Percentiles rank a stretch among this genome's conserved stretches.
Conservation (phyloP, 2,888 invertebrate species). For the Notodonta dromedarius region DNA sequence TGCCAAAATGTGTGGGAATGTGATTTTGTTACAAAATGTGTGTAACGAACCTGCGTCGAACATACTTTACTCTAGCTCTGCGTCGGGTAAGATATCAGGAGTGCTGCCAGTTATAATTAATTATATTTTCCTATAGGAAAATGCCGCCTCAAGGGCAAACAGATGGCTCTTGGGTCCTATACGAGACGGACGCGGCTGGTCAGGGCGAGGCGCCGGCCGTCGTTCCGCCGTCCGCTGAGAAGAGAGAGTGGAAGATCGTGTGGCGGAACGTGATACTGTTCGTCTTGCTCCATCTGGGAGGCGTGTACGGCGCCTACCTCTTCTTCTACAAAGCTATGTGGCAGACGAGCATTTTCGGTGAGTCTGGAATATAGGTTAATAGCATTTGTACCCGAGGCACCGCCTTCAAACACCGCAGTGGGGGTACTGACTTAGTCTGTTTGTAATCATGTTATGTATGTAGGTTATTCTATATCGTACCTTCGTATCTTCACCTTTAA, state of each 20-base stretch:
- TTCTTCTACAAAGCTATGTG: slow-evolving; percentile 89
- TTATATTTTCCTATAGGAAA: slow-evolving; percentile 34
- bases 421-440: no score
- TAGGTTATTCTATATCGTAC: no score
- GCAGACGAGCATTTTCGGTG: slow-evolving; percentile 87
- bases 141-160: slow-evolving; percentile 76
- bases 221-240: slow-evolving; percentile 77
- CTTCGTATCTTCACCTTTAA: no score
- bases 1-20: no score
- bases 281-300: slow-evolving; percentile 87
- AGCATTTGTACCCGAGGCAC: no score
- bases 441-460: no score
- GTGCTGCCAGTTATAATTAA: no score
- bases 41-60: no score
- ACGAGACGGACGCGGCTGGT: slow-evolving; percentile 66
- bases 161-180: slow-evolving; percentile 67
- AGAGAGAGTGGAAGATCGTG: slow-evolving; percentile 86
- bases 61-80: no score
- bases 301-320: slow-evolving; percentile 89
- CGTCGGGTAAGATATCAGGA: no score
- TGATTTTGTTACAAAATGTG: no score
- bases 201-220: slow-evolving; percentile 46
- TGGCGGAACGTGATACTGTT: slow-evolving; percentile 93
- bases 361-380: slow-evolving; percentile 50
- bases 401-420: no score